A percentile compares a stretch with the other conserved stretches of the same genome.
phyloP scores from a whole-genome alignment of 2,113 vertebrate species.

The Taurulus bubalis region DNA sequence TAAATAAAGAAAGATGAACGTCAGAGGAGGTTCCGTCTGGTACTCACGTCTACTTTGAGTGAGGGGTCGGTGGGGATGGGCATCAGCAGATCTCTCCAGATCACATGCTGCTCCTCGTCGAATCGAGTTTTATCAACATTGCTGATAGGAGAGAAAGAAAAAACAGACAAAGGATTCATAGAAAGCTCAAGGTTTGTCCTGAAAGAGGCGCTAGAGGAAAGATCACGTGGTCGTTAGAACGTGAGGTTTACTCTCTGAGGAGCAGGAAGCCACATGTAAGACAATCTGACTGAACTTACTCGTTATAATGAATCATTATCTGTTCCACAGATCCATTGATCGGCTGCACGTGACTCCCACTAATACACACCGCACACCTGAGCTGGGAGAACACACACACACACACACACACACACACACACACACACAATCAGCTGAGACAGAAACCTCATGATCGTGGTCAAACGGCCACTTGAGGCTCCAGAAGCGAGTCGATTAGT shows the following conservation, averaged over 20 bases:
- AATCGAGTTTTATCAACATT: constrained; percentile 53
- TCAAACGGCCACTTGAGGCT: too few relatives aligned
- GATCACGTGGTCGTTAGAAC: not conserved
- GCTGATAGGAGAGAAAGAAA: constrained; percentile 47
- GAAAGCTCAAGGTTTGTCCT: not conserved
- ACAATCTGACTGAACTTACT: constrained; percentile 35
- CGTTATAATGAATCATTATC: fast-evolving
- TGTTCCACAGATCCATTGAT: constrained; percentile 26
- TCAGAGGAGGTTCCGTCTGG: not conserved
- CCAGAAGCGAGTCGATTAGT: too few relatives aligned
- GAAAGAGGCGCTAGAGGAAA: not conserved
- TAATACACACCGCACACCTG: constrained; percentile 60
- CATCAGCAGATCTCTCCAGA: constrained; percentile 73
- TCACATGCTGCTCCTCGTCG: constrained; percentile 65
- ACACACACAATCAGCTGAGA: not conserved
- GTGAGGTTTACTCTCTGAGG: not conserved
- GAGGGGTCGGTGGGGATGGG: constrained; percentile 75
- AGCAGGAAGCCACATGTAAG: not conserved
- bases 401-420: not conserved
- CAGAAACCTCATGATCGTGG: too few relatives aligned
- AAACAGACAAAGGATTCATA: not conserved
- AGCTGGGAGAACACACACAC: constrained; percentile 46
- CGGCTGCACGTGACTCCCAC: constrained; percentile 64
- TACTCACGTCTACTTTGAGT: constrained; percentile 79
- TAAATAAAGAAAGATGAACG: too few relatives aligned